Evolutionary conservation across 1,140 invertebrate species (phyloP), one percentile per base, ranked within the genome.

Genomic region (Drosophila saltans): DNA sequence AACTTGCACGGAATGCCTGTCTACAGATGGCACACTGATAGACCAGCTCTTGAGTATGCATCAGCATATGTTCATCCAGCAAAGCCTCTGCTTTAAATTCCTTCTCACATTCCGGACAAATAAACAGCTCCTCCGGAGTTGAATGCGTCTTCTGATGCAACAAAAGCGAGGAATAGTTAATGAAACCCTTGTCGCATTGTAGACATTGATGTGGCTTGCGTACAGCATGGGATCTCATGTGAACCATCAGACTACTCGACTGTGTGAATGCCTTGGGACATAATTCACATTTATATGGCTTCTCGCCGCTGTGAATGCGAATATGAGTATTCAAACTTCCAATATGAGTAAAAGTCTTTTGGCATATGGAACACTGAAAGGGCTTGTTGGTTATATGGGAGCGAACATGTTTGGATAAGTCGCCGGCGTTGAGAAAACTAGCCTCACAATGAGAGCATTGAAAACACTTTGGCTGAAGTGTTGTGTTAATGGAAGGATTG

Each of bases 241-340:
- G 96, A 1, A 95, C 95, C 68, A 95, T 93, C 16, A 96, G 90
- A 36, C 93, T 93, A 26, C 95, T 96, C 1, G 95, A 95, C 81
- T 97, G 96, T 0, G 95, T 96, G 81, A 97, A 97, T 1, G 94
- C 92, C 83, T 96, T 94, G 1, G 82, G 73, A 48, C 92, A 93
- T 2, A 92, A 60, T 33, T 93, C 89, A 67, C 92, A 93, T 72
- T 91, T 92, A 68, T 92, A 92, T 1, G 90, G 91, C 68, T 92
- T 92, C 67, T 92, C 91, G 7, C 91, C 91, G 72, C 82, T 90
- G 59, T 98, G 98, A 66, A 97, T 98, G 9, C 98, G 94, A 55
- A 98, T 92, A 88, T 98, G 98, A 10, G 96, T 95, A 58, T 96
- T 95, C 2, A 97, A 93, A 90, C 97, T 97, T 76, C 95, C 95